A percentile compares a stretch with the other conserved stretches of the same genome.
Evolutionary conservation across 2,113 vertebrate genomes (phyloP).

Genomic region (Picathartes gymnocephalus): DNA sequence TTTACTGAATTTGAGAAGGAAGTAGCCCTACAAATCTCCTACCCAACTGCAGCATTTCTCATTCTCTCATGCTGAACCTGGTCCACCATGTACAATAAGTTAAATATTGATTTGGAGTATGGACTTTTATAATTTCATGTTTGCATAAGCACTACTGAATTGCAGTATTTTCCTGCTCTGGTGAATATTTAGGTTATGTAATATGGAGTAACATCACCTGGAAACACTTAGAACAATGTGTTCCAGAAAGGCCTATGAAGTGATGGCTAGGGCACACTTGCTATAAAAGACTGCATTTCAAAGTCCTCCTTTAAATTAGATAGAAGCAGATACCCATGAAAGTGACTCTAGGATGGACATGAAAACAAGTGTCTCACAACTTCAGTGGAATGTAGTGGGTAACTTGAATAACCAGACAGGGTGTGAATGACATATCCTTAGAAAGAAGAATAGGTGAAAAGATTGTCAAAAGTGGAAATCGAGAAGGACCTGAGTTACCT

Average conservation of each 20-base stretch:
- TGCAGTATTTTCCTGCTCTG: neutral
- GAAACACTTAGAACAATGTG: neutral
- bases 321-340: neutral
- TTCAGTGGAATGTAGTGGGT: neutral
- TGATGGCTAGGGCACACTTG: neutral
- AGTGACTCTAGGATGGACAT: neutral
- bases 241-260: neutral
- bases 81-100: neutral
- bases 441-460: neutral
- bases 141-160: neutral
- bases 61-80: neutral
- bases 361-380: neutral
- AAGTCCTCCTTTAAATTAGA: neutral
- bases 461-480: neutral
- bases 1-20: neutral
- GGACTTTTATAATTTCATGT: neutral
- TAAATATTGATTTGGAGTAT: neutral
- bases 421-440: neutral
- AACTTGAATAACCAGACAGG: neutral
- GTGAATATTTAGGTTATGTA: neutral
- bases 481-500: neutral
- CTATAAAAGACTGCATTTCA: neutral
- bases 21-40: neutral
- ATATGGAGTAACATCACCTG: neutral
- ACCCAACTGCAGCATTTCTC: neutral